Evolutionary conservation across 2,113 vertebrate species (phyloP), one percentile per base, ranked within the genome.

Genomic region (Alligator mississippiensis): DNA sequence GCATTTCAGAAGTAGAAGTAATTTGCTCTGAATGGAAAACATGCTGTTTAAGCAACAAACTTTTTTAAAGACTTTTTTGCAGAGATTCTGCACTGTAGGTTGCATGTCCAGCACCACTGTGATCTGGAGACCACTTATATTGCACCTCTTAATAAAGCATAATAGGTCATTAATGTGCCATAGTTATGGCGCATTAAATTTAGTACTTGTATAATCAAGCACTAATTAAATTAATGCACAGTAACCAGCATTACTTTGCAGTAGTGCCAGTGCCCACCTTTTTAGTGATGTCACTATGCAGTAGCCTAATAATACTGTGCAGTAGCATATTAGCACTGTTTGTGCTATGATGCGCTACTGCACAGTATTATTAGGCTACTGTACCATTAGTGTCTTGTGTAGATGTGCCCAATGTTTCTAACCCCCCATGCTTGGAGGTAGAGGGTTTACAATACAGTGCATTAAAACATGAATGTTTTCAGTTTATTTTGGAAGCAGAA

Each of bases 121-220:
- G 55, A 66, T 11, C 9, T 90, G 74, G 24, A 78, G 2, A 78
- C 80, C 1, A 9, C 19, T 2, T 79, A 55, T 68, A 85, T 38
- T 84, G 64, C 6, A 24, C n/a, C n/a, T 92, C 93, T 96, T 85
- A 82, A 76, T 80, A 78, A 66, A 82, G 25, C 8, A 14, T 80
- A 55, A n/a, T 70, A 62, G 24, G 68, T 38, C 47, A 47, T 47
- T 47, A 47, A 47, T 47, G 47, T 47, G 47, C 47, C 47, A 47
- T 47, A 47, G 47, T 47, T 47, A 9, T 47, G 47, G 47, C 47
- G 9, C 47, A 47, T 47, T 47, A 47, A 47, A 47, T 47, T 47
- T 47, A 47, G 47, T 47, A 47, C 47, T 47, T 47, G 47, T 47
- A 47, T 47, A 47, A 9, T 47, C 47, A 47, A 47, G 47, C 7